Evolutionary conservation across 1,140 invertebrate genomes (phyloP), one percentile per base, ranked within the genome.

Genomic region (Helicoverpa zea): DNA sequence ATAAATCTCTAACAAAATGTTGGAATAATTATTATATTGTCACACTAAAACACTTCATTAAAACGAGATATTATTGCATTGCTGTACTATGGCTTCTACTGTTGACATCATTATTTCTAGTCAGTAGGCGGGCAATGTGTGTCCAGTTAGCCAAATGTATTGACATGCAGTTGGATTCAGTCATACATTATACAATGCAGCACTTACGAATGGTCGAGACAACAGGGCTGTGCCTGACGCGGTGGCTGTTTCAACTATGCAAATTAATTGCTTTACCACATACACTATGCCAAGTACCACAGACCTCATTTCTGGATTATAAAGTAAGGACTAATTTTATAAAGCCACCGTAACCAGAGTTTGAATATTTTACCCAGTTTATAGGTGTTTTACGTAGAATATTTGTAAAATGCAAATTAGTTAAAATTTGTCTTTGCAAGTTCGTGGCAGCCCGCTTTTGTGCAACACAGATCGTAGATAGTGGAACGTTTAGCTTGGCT

Each of bases 221-320:
- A 82, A 80, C 82, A 66, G 58, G 30, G 43, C 78, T 86, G 84
- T 47, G 63, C 35, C 54, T 83, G 84, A 86, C 83, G 78, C 52
- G 80, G 49, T 59, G 61, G 59, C 80, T 68, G 79, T 79, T 84
- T 86, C 84, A 87, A 82, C 80, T 84, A 81, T 87, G 81, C 83
- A 87, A 87, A 87, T 87, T 87, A 86, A 87, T 86, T 82, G 79
- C 81, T 64, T 14, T 79, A 59, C 81, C 84, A 76, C 83, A 84
- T 77, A 63, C 79, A 81, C 78, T 81, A 73, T 56, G 54, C 81
- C 35, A 77, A 80, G 72, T 74, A 68, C 80, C 61, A 35, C 72
- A 56, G 73, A 66, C 74, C 81, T 80, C 80, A 80, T 80, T 84
- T 80, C 81, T 59, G 74, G 54, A 78, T 66, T 54, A 76, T 63